These are phyloP conservation scores for Pteromalus puparum DNA, from an alignment of 1,140 invertebrate species.

Conservation along the genomic window DNA sequence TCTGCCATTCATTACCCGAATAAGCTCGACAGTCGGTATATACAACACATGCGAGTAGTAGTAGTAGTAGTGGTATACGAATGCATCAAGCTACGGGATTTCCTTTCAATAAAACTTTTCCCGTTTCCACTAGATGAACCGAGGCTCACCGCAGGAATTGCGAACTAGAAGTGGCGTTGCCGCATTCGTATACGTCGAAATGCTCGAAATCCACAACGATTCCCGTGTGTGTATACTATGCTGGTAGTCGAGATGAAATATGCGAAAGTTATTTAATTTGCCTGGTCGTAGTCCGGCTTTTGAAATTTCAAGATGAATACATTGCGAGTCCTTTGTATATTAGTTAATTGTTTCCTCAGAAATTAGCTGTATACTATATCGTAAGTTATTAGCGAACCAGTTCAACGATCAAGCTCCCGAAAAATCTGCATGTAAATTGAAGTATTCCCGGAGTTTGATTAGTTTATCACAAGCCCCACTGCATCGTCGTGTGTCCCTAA, in stretches of 20 bases:
- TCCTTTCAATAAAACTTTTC: conserved; percentile 45
- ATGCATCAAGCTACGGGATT: conserved; percentile 14
- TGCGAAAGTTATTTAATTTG: neutral
- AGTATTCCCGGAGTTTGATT: neutral
- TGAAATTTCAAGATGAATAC: no score
- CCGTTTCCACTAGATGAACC: neutral
- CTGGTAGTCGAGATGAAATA: neutral
- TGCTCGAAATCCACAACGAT: neutral
- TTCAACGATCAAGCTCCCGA: neutral
- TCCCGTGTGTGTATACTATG: neutral
- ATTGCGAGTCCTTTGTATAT: no score
- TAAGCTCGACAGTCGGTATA: neutral
- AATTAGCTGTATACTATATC: no score
- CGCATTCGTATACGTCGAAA: neutral
- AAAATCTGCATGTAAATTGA: neutral
- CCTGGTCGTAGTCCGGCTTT: no score
- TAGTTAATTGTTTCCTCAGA: no score
- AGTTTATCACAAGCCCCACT: neutral
- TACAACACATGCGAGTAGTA: no score
- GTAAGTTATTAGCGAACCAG: no score
- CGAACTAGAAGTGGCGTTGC: neutral
- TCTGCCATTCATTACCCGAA: conserved; percentile 22
- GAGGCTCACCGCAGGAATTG: neutral
- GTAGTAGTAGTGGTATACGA: neutral
- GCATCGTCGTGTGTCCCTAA: neutral